Evolutionary conservation across 2,888 invertebrate genomes (phyloP).

Genomic region (Conomelus anceps): DNA sequence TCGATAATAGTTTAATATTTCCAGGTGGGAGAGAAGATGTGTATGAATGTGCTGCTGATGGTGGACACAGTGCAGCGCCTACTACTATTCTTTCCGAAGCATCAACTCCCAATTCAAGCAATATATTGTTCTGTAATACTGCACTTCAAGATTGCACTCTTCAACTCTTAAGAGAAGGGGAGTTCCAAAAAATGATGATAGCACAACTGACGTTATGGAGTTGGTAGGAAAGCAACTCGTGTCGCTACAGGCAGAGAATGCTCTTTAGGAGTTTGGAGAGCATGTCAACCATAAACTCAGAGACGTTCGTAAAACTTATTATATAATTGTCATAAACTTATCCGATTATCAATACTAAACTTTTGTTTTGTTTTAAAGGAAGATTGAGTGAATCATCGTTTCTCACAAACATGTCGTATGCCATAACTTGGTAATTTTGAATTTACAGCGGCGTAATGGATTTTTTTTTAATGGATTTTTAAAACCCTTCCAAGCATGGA

Average conservation of each 20-base stretch:
- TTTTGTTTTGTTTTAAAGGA: too few relatives aligned
- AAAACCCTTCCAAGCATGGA: too few relatives aligned
- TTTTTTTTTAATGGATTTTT: too few relatives aligned
- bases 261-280: conserved; percentile 30
- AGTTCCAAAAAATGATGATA: conserved; percentile 29
- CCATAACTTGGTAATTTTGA: too few relatives aligned
- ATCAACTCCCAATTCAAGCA: conserved; percentile 8
- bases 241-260: conserved; percentile 30
- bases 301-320: too few relatives aligned
- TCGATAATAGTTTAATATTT: conserved; percentile 15
- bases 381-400: too few relatives aligned
- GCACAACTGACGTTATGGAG: conserved; percentile 31
- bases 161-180: conserved; percentile 25
- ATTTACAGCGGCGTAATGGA: too few relatives aligned
- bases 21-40: conserved; percentile 26
- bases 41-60: conserved; percentile 22
- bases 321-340: too few relatives aligned
- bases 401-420: too few relatives aligned
- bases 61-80: conserved; percentile 20
- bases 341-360: too few relatives aligned
- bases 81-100: conserved; percentile 14
- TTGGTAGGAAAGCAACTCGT: conserved; percentile 18
- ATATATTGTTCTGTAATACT: too few relatives aligned
- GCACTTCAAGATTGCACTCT: too few relatives aligned
- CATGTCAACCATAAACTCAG: conserved; percentile 30